These are phyloP conservation scores for Scaeva pyrastri DNA, from an alignment of 2,888 invertebrate genomes.

Conservation along the genomic window DNA sequence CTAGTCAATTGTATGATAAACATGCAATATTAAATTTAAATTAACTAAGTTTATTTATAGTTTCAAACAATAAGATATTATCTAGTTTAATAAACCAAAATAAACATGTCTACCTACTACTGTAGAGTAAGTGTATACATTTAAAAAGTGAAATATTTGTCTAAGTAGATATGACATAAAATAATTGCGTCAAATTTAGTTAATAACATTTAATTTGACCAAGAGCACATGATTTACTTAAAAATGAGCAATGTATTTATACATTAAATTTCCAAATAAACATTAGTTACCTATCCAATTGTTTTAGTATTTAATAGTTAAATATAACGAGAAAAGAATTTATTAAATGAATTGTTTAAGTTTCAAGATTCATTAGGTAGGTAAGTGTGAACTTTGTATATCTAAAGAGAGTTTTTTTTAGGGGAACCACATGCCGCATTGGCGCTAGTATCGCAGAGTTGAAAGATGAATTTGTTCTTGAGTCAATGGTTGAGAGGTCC, in stretches of 20 bases:
- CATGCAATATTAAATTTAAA: conserved; percentile 26
- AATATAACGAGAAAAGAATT: too few relatives aligned
- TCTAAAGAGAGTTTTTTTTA: too few relatives aligned
- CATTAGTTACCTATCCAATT: neutral
- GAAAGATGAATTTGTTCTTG: too few relatives aligned
- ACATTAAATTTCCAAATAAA: conserved; percentile 11
- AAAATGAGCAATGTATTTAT: neutral
- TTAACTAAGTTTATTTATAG: neutral
- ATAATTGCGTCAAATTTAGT: neutral
- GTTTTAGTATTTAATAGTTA: too few relatives aligned
- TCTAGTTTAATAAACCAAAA: neutral
- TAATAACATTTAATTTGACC: neutral
- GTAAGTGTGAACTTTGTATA: too few relatives aligned
- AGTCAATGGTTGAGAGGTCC: too few relatives aligned
- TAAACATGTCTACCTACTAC: neutral
- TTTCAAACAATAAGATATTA: neutral
- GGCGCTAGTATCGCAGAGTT: too few relatives aligned
- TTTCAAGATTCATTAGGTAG: too few relatives aligned
- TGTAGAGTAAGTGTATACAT: neutral
- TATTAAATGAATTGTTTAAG: too few relatives aligned
- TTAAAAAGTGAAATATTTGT: neutral
- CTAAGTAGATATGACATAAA: neutral
- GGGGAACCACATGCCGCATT: too few relatives aligned
- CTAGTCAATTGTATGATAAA: conserved; percentile 67
- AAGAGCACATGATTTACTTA: neutral